Base-by-base conservation (phyloP, 2,888 invertebrate genomes). In the Bimastos eiseni region DNA sequence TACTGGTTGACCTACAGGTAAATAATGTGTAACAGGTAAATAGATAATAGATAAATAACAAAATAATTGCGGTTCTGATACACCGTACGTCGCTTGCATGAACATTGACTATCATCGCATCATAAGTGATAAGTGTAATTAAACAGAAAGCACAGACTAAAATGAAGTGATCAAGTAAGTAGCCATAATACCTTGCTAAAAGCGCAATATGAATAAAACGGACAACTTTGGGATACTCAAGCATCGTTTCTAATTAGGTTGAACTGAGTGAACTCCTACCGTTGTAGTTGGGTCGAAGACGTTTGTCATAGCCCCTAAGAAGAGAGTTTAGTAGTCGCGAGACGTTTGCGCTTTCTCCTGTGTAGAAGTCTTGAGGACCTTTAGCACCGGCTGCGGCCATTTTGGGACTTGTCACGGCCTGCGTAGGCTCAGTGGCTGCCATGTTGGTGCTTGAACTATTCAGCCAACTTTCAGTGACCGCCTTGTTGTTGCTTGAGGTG, bases 1-100 rank as follows among this genome's bases (percentile, higher is more conserved):
- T 21, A 97, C 97, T 15, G 97, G 97, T 41, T 88, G 24, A 37
- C 88, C 90, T 90, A 37, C 83, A 41, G 83, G 17, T 21, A 83
- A 70, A 70, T 49, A 49, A 70, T n/a, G n/a, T n/a, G n/a, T n/a
- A n/a, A n/a, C n/a, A n/a, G n/a, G n/a, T n/a, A n/a, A n/a, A n/a
- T n/a, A n/a, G n/a, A n/a, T n/a, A n/a, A n/a, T n/a, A n/a, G n/a
- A n/a, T n/a, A n/a, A n/a, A n/a, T n/a, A n/a, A n/a, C n/a, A n/a
- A n/a, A n/a, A n/a, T n/a, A n/a, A 70, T 21, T 5, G n/a, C n/a
- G n/a, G 70, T n/a, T 70, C 70, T n/a, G 15, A 30, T 55, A 41
- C 15, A 41, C 6, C 6, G 55, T n/a, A n/a, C 55, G 24, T 55
- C 55, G 24, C 24, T 55, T 55, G 30, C 55, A 30, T 13, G 30